phyloP scores from a whole-genome alignment of 2,888 invertebrate genomes.

The Antheraea yamamai region DNA sequence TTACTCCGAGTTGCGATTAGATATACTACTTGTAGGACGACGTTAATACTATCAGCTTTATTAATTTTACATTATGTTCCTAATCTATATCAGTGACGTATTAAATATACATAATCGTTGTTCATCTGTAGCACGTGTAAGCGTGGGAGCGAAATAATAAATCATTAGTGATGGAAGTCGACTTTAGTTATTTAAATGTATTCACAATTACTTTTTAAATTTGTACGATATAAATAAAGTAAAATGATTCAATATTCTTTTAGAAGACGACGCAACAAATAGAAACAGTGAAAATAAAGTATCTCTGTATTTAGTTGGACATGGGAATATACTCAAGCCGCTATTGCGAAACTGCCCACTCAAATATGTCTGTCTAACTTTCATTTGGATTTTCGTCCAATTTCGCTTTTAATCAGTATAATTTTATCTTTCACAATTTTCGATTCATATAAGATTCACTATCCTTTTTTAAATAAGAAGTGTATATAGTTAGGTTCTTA shows the following conservation, averaged over 20 bases:
- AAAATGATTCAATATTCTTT: background rate
- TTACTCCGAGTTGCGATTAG: background rate
- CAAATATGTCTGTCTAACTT: background rate
- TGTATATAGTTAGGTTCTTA: background rate
- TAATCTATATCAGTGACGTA: background rate
- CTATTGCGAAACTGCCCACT: background rate
- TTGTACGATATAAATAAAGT: background rate
- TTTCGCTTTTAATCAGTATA: background rate
- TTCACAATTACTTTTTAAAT: background rate
- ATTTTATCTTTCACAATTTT: background rate
- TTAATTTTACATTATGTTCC: background rate
- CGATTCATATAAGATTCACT: background rate
- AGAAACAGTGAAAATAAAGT: background rate
- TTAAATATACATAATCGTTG: constrained; percentile 26
- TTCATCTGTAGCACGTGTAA: constrained; percentile 22
- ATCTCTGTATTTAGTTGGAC: constrained; percentile 5
- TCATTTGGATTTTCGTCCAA: background rate
- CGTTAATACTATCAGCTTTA: background rate
- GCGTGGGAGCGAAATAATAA: constrained; percentile 5
- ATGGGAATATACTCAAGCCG: constrained; percentile 6
- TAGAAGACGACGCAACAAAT: background rate
- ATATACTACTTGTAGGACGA: background rate
- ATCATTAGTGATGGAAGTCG: background rate
- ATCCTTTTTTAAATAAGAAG: background rate
- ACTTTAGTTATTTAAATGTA: background rate